Conservation (phyloP, 2,113 vertebrate genomes). For the Erythrocercus mccallii region DNA sequence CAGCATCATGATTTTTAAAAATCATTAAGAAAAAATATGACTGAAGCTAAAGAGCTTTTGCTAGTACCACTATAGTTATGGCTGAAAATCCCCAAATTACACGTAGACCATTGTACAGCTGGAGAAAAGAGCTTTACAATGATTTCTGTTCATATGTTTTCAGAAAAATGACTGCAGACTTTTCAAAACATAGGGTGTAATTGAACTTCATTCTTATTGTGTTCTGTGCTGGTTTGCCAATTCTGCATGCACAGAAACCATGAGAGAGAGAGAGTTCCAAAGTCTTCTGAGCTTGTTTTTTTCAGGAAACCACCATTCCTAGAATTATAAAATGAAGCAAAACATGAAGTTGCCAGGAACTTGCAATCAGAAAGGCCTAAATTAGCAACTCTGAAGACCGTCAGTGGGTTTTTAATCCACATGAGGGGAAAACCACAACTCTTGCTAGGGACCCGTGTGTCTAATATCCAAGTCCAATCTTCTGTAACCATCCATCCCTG, state of each 20-base stretch:
- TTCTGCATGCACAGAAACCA: not conserved
- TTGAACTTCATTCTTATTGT: not conserved
- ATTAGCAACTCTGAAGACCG: not conserved
- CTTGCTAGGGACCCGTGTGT: not conserved
- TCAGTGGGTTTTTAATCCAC: not conserved
- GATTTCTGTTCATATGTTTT: not conserved
- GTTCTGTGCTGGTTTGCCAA: not conserved
- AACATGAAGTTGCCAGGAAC: not conserved
- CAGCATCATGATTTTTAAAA: not conserved
- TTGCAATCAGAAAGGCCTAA: constrained; percentile 1
- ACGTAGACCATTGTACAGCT: not conserved
- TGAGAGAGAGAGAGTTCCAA: not conserved
- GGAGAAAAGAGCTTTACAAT: not conserved
- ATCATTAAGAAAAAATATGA: not conserved
- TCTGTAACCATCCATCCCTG: not conserved
- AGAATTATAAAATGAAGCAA: not conserved
- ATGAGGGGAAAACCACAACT: not conserved
- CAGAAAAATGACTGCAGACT: not conserved
- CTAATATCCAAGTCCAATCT: not conserved
- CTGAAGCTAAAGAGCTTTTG: not conserved
- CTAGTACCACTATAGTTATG: not conserved
- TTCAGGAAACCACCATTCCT: not conserved
- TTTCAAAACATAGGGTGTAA: not conserved
- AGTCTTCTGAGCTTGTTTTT: not conserved
- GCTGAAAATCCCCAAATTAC: not conserved